A percentile compares a stretch with the other conserved stretches of the same genome.
Evolutionary conservation across 2,797 vertebrate genomes (phyloP).

Genomic region (Lemur catta): DNA sequence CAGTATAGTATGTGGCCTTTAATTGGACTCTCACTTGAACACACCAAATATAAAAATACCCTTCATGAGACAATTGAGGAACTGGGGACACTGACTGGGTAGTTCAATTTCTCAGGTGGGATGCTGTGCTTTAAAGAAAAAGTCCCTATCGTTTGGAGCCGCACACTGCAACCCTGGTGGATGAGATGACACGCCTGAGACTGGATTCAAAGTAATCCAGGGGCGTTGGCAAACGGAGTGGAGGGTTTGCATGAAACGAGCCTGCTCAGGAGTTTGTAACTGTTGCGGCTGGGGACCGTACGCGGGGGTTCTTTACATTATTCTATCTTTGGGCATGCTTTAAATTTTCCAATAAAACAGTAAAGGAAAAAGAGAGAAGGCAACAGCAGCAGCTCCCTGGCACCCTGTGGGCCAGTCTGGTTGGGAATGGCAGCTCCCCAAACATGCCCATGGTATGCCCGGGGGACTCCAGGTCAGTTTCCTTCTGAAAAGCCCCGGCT

Average conservation of each 20-base stretch:
- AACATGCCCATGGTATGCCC: fast-evolving
- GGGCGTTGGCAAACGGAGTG: not conserved
- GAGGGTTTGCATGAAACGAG: not conserved
- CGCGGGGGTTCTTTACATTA: not conserved
- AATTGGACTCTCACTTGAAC: not conserved
- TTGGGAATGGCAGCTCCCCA: not conserved
- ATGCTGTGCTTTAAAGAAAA: not conserved
- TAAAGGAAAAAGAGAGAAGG: not conserved
- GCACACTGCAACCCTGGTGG: not conserved
- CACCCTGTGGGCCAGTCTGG: not conserved
- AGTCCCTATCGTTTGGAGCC: not conserved
- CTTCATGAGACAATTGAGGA: not conserved
- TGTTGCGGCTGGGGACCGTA: not conserved
- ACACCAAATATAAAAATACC: not conserved
- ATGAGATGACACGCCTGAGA: not conserved
- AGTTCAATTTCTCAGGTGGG: not conserved
- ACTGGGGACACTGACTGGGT: not conserved
- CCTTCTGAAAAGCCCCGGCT: not conserved
- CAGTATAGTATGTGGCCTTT: not conserved
- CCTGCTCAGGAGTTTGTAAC: not conserved
- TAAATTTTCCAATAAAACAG: not conserved
- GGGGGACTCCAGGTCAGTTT: not conserved
- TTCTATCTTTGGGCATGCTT: not conserved
- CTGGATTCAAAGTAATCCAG: not conserved
- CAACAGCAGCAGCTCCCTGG: not conserved